Evolutionary conservation across 1,140 invertebrate genomes (phyloP).

Genomic region (Hylaeus anthracinus): DNA sequence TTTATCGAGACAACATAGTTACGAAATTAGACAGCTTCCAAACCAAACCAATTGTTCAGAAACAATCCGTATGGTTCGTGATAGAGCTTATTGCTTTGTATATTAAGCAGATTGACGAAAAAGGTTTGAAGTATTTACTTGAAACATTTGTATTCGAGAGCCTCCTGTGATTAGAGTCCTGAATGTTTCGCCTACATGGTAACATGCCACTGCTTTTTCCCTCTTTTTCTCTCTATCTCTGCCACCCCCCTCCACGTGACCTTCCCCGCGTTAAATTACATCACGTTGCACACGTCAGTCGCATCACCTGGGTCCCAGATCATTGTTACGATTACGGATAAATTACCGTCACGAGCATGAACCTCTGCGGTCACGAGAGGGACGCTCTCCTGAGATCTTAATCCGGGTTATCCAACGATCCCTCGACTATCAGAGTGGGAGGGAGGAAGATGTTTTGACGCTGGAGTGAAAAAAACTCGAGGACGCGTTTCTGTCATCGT

Average conservation of each 20-base stretch:
- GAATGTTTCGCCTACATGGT: too few species aligned
- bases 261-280: slow-evolving; percentile 49
- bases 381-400: slow-evolving; percentile 47
- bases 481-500: not conserved
- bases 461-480: not conserved
- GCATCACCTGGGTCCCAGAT: slow-evolving; percentile 26
- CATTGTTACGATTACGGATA: slow-evolving; percentile 45
- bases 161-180: too few species aligned
- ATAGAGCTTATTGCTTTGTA: too few species aligned
- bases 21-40: too few species aligned
- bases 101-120: too few species aligned
- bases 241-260: not conserved
- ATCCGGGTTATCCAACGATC: slow-evolving; percentile 34
- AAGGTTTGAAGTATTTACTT: too few species aligned
- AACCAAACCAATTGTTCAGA: too few species aligned
- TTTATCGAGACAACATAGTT: too few species aligned
- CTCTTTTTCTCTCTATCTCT: too few species aligned
- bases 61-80: too few species aligned
- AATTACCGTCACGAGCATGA: slow-evolving; percentile 37
- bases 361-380: not conserved
- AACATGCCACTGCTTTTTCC: too few species aligned
- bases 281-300: slow-evolving; percentile 2
- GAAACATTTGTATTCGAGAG: too few species aligned
- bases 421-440: not conserved
- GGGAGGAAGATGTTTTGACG: not conserved